Evolutionary conservation across 2,113 vertebrate species (phyloP), one percentile per base, ranked within the genome.

Genomic region (Gadus macrocephalus): DNA sequence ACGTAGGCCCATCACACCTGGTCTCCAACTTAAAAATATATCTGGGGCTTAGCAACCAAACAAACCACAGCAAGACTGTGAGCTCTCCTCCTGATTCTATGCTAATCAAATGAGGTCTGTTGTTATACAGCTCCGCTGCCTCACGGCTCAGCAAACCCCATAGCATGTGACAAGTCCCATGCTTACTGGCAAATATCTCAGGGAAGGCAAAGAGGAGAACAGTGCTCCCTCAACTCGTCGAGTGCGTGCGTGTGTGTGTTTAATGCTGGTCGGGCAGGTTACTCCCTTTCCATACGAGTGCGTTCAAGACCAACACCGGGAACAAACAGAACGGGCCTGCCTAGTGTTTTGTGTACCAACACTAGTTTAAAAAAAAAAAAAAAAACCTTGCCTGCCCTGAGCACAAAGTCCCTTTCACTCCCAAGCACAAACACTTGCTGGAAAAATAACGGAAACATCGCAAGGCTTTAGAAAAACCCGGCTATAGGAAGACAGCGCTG

Each of bases 101-200:
- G 53, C 22, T 71, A 76, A 78, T 78, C 66, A 67, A 65, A 79
- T 53, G 56, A 82, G 63, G 62, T 38, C 1, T n/a, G 76, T 74
- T 28, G 73, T 62, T 83, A 49, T 9, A 49, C 42, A 49, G 60
- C 60, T 79, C 56, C 62, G 64, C 55, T 76, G 53, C 53, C 16
- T 55, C 20, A 73, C 63, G 79, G 82, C 78, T 84, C 82, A 88
- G 81, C 78, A 83, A 83, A 81, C 77, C 71, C 31, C 53, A 75
- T 68, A 79, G 38, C 84, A 90, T 87, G 81, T 90, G 89, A 92
- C 78, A 31, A 59, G 81, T 89, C 42, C 42, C 87, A 87, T 85
- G 84, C 83, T 67, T 76, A 68, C 71, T 49, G 62, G 77, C 77
- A 90, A 89, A 89, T 87, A 81, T 77, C 82, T 82, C 70, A 15